phyloP scores from a whole-genome alignment of 1,140 invertebrate genomes.

The Drosophila parvula region DNA sequence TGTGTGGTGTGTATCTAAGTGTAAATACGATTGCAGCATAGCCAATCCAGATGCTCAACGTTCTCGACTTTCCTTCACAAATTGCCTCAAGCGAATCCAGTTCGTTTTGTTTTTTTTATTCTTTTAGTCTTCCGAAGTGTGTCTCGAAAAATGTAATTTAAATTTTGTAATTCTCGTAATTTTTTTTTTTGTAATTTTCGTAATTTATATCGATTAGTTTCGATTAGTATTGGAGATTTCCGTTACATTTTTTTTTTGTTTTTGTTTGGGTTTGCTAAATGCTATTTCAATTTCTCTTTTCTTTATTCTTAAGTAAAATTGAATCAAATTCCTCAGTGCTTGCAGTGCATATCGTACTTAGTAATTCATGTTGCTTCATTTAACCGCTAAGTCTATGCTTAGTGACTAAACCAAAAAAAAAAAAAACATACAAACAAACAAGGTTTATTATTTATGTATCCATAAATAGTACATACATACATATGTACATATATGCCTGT shows the following conservation, averaged over 20 bases:
- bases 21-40: slow-evolving; percentile 28
- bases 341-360: slow-evolving; percentile 83
- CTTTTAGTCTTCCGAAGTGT: slow-evolving; percentile 16
- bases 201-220: slow-evolving; percentile 39
- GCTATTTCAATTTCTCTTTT: slow-evolving; percentile 76
- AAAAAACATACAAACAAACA: not conserved
- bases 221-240: slow-evolving; percentile 40
- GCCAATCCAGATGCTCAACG: slow-evolving; percentile 48
- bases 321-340: slow-evolving; percentile 84
- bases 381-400: slow-evolving; percentile 48
- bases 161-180: slow-evolving; percentile 2
- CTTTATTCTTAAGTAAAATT: slow-evolving; percentile 82
- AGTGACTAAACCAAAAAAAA: slow-evolving; percentile 58
- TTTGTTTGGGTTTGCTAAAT: slow-evolving; percentile 29
- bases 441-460: not conserved
- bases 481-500: slow-evolving; percentile 14
- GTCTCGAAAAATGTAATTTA: slow-evolving; percentile 41
- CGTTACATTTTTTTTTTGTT: slow-evolving; percentile 4
- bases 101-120: slow-evolving; percentile 5
- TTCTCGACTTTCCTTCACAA: slow-evolving; percentile 39
- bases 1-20: slow-evolving; percentile 22
- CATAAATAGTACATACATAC: slow-evolving; percentile 20
- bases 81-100: slow-evolving; percentile 25
- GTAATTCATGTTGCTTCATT: slow-evolving; percentile 45
- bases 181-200: not conserved